Evolutionary conservation across 2,797 vertebrate genomes (phyloP).

Genomic region (Danio albolineatus): DNA sequence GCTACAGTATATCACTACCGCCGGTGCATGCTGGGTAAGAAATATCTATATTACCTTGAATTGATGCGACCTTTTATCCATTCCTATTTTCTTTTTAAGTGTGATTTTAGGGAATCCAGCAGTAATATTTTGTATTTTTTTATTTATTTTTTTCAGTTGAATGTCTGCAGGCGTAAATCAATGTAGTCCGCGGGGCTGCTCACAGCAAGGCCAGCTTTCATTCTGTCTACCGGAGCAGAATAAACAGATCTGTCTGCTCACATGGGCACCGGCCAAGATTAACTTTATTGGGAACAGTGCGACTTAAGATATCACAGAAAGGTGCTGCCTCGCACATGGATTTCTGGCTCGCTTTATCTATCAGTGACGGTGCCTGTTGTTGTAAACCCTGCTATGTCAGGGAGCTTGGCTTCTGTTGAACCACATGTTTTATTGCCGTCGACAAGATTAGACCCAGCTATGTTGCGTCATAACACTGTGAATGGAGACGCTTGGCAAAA

Average conservation of each 20-base stretch:
- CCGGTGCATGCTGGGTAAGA: slow-evolving; percentile 4
- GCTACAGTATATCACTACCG: background rate
- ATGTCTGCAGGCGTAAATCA: slow-evolving; percentile 57
- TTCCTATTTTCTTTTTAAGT: slow-evolving; percentile 41
- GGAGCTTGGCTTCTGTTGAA: slow-evolving; percentile 68
- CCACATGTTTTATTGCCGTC: slow-evolving; percentile 67
- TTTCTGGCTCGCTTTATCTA: slow-evolving; percentile 63
- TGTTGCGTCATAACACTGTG: slow-evolving; percentile 67
- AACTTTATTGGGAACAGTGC: slow-evolving; percentile 69
- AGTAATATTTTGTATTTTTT: slow-evolving; percentile 49
- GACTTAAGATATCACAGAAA: slow-evolving; percentile 65
- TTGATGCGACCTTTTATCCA: slow-evolving; percentile 29
- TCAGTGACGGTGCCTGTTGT: slow-evolving; percentile 67
- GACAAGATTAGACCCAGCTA: slow-evolving; percentile 71
- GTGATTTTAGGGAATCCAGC: slow-evolving; percentile 54
- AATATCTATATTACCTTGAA: slow-evolving; percentile 16
- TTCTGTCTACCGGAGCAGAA: slow-evolving; percentile 56
- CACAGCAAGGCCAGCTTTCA: slow-evolving; percentile 46
- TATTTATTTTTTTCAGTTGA: slow-evolving; percentile 34
- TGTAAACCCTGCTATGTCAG: slow-evolving; percentile 67
- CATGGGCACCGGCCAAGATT: slow-evolving; percentile 65
- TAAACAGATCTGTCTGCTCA: slow-evolving; percentile 62
- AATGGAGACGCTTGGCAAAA: slow-evolving; percentile 67
- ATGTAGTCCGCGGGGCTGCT: slow-evolving; percentile 38
- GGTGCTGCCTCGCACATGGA: slow-evolving; percentile 65